Percentiles rank a stretch among this genome's conserved stretches.
These are phyloP conservation scores for Morphnarchus princeps DNA, from an alignment of 2,113 vertebrate genomes.

Conservation along the genomic window DNA sequence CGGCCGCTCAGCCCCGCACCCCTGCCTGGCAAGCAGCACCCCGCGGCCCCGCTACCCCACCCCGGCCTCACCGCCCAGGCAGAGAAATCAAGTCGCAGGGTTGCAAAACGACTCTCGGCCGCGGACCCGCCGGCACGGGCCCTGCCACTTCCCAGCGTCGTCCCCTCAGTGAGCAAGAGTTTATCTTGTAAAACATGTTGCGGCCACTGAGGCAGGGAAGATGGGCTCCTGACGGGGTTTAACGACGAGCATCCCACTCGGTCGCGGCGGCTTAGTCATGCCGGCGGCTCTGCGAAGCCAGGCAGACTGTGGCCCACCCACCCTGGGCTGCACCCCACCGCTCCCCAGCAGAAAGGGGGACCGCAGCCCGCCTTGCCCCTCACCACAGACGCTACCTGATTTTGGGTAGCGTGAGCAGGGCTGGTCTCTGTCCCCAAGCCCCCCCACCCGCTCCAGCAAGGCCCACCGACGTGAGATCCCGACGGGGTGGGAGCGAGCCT, in stretches of 20 bases:
- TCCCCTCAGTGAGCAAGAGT: not conserved
- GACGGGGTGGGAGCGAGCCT: not conserved
- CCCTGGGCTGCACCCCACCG: not conserved
- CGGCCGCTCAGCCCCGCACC: not conserved
- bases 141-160: rapidly evolving
- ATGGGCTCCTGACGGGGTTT: not conserved
- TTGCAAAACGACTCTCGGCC: not conserved
- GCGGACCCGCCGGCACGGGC: not conserved
- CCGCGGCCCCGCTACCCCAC: not conserved
- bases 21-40: not conserved
- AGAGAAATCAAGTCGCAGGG: not conserved
- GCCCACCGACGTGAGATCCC: not conserved
- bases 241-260: not conserved
- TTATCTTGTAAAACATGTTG: not conserved
- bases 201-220: not conserved
- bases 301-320: not conserved
- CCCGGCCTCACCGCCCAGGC: not conserved
- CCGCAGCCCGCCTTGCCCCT: rapidly evolving
- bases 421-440: not conserved
- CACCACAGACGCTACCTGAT: not conserved
- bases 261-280: not conserved
- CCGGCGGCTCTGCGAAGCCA: not conserved
- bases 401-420: not conserved
- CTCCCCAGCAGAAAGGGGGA: not conserved
- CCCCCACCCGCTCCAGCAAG: not conserved